Evolutionary conservation across 1,140 invertebrate species (phyloP).

Genomic region (Heliothis virescens): DNA sequence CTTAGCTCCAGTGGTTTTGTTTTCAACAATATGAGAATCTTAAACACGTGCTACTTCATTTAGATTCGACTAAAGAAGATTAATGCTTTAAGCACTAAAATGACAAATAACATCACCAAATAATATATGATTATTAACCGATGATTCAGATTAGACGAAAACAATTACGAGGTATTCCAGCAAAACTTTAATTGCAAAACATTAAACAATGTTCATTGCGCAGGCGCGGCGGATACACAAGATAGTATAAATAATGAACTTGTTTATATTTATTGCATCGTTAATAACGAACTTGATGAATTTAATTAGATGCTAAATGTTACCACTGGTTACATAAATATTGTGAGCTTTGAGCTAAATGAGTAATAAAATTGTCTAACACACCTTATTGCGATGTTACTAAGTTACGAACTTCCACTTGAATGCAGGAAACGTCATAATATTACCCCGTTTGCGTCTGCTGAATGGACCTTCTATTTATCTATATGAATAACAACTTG

Average conservation of each 20-base stretch:
- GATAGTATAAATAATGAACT: constrained; percentile 49
- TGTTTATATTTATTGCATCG: constrained; percentile 47
- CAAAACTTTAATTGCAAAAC: constrained; percentile 38
- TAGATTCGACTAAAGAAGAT: too few species aligned
- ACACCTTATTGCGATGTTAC: constrained; percentile 28
- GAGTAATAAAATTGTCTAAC: constrained; percentile 47
- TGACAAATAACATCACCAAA: not conserved
- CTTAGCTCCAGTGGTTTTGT: too few species aligned
- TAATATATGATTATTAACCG: not conserved
- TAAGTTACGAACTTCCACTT: constrained; percentile 9
- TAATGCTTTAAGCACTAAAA: too few species aligned
- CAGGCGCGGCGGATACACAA: constrained; percentile 42
- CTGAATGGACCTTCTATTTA: constrained; percentile 28
- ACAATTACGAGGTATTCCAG: constrained; percentile 33
- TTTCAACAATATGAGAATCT: too few species aligned
- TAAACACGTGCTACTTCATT: too few species aligned
- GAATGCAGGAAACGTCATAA: constrained; percentile 35
- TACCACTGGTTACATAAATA: constrained; percentile 39
- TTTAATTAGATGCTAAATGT: constrained; percentile 51
- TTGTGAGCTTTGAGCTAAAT: constrained; percentile 41
- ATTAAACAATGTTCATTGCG: constrained; percentile 42
- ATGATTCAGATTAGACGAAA: constrained; percentile 16
- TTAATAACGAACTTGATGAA: constrained; percentile 49
- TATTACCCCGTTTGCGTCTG: constrained; percentile 7
- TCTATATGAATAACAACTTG: not conserved